phyloP scores from a whole-genome alignment of 2,113 vertebrate genomes.

The Propithecus coquereli region DNA sequence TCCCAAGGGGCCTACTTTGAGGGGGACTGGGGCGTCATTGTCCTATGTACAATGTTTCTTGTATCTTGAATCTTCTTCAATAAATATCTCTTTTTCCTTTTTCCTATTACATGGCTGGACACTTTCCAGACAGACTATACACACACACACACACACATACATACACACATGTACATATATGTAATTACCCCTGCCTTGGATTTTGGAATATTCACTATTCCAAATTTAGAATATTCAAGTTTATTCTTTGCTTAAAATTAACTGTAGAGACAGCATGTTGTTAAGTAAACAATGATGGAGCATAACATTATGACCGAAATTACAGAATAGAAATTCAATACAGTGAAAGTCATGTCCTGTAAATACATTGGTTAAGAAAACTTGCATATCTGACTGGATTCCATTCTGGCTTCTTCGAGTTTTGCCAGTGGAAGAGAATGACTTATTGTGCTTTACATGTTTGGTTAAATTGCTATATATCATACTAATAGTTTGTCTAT shows the following conservation, averaged over 20 bases:
- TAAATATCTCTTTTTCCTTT: too few species aligned
- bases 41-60: too few species aligned
- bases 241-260: not conserved
- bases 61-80: too few species aligned
- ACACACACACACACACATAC: too few species aligned
- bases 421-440: not conserved
- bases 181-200: not conserved
- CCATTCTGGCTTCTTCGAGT: not conserved
- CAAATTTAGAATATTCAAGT: not conserved
- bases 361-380: not conserved
- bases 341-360: not conserved
- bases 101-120: too few species aligned
- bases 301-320: not conserved
- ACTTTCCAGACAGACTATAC: too few species aligned
- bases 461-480: slow-evolving; percentile 31
- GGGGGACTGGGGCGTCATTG: too few species aligned
- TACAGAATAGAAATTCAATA: not conserved
- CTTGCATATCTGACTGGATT: not conserved
- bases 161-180: too few species aligned
- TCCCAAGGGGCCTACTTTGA: too few species aligned
- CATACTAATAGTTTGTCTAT: slow-evolving; percentile 11
- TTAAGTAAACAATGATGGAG: not conserved
- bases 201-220: not conserved
- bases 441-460: not conserved
- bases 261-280: not conserved